Evolutionary conservation across 1,140 invertebrate species (phyloP), one percentile per base, ranked within the genome.

Genomic region (Drosophila nebulosa): DNA sequence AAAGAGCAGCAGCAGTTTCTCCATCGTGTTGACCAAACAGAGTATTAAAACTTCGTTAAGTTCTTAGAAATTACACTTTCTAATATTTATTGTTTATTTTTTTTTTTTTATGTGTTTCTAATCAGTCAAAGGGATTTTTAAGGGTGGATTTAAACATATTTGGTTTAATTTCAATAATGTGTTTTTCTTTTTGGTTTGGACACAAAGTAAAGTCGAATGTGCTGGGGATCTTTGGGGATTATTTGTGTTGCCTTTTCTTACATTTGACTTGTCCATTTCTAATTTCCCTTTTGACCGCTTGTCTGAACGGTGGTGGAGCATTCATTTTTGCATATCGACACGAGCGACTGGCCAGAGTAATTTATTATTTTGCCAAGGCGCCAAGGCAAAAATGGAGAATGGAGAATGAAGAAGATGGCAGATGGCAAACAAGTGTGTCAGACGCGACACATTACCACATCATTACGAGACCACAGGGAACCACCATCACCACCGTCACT

Each of bases 381-480:
- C 39, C 35, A 46, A n/a, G n/a, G 46, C 42, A 55, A 12, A 42
- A 6, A 24, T 24, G 36, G 35, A 6, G 24, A 60, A 60, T 62
- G 46, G 10, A 35, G n/a, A n/a, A n/a, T n/a, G n/a, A n/a, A n/a
- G n/a, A n/a, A n/a, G n/a, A n/a, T n/a, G n/a, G n/a, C n/a, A n/a
- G 46, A 26, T 22, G 53, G 52, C 52, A 59, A 46, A 58, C 50
- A 67, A 30, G 35, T 55, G 50, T 52, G 36, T 32, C 55, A 42
- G 26, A 39, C 16, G 42, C 35, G 52, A 68, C 24, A 74, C 58
- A 74, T 77, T 76, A 80, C 81, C 81, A 78, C 77, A 78, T 81
- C 74, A 86, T 86, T 78, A 86, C 51, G 67, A 64, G 64, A 69
- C 81, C 78, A 68, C 74, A 64, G 70, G 67, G 69, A 86, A 57